Base-by-base conservation (phyloP, 2,797 vertebrate species). In the Takifugu ocellatus region DNA sequence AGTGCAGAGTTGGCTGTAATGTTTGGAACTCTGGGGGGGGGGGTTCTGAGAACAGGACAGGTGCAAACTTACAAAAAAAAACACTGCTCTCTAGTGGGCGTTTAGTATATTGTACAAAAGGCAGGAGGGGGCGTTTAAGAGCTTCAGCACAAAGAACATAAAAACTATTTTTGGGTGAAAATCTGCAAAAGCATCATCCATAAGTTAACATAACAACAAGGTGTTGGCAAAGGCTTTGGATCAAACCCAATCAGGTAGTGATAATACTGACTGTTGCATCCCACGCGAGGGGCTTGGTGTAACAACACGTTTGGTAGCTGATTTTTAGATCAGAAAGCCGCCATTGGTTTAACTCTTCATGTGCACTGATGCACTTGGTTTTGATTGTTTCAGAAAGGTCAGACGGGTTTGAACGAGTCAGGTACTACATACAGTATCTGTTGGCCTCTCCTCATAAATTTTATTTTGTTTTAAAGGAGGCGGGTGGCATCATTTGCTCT, bases 51-150 rank as follows among this genome's bases (percentile, higher is more conserved):
- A 61, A 64, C 59, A 55, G 43, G 68, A 60, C 77, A 80, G 81
- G 80, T 83, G 79, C 82, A 84, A 84, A 69, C 56, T 75, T 82
- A 79, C 54, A 77, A 70, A 83, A 72, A 66, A 63, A 66, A 86
- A 88, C 77, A 83, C 84, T 87, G 85, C 83, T 53, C 84, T 86
- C 87, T 87, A 84, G 86, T 87, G 88, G 85, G 59, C 56, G 75
- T 53, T 61, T 54, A 65, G 62, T 49, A 74, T 75, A 77, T 21
- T 14, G 67, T 60, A 80, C 79, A 75, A 58, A 63, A 48, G 51
- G 21, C 16, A 51, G 63, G 46, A 17, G 45, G 45, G 66, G 63
- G 46, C 25, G 15, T 72, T 74, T 49, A 61, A 70, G 61, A 77
- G 66, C 63, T 82, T 77, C 33, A 2, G 51, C 74, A 74, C 68